Evolutionary conservation across 2,888 invertebrate species (phyloP).

Genomic region (Listrodromus nycthemerus): DNA sequence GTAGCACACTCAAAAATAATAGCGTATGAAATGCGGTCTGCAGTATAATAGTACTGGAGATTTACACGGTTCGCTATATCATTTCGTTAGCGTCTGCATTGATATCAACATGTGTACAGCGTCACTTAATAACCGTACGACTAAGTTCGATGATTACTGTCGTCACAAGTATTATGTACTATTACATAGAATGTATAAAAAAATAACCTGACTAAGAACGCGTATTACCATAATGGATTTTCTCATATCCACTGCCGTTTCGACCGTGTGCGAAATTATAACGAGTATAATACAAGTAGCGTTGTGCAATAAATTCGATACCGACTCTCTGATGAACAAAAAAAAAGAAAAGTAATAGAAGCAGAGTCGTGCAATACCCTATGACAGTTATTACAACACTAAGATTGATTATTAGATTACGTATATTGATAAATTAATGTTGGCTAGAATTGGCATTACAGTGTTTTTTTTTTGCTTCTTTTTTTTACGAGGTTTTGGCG

Average conservation of each 20-base stretch:
- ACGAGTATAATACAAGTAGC: slow-evolving; percentile 61
- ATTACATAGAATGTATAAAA: slow-evolving; percentile 68
- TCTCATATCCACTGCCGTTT: slow-evolving; percentile 22
- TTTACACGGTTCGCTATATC: slow-evolving; percentile 54
- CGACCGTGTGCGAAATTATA: slow-evolving; percentile 41
- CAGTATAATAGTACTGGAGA: slow-evolving; percentile 49
- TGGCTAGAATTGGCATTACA: slow-evolving; percentile 57
- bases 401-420: slow-evolving; percentile 35
- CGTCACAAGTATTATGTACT: slow-evolving; percentile 57
- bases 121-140: slow-evolving; percentile 45
- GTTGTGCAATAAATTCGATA: slow-evolving; percentile 50
- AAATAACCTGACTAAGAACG: slow-evolving; percentile 67
- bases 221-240: slow-evolving; percentile 38
- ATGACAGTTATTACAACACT: slow-evolving; percentile 36
- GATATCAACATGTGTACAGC: slow-evolving; percentile 74
- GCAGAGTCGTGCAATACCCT: slow-evolving; percentile 24
- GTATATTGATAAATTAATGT: slow-evolving; percentile 50
- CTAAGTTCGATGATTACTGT: slow-evolving; percentile 45
- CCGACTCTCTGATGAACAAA: background rate
- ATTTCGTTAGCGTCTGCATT: slow-evolving; percentile 37
- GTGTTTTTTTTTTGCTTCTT: background rate
- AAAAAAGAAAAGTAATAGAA: background rate
- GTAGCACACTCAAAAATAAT: slow-evolving; percentile 32
- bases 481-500: background rate
- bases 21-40: slow-evolving; percentile 42